Evolutionary conservation across 2,113 vertebrate genomes (phyloP), one percentile per base, ranked within the genome.

Genomic region (Brachionichthys hirsutus): DNA sequence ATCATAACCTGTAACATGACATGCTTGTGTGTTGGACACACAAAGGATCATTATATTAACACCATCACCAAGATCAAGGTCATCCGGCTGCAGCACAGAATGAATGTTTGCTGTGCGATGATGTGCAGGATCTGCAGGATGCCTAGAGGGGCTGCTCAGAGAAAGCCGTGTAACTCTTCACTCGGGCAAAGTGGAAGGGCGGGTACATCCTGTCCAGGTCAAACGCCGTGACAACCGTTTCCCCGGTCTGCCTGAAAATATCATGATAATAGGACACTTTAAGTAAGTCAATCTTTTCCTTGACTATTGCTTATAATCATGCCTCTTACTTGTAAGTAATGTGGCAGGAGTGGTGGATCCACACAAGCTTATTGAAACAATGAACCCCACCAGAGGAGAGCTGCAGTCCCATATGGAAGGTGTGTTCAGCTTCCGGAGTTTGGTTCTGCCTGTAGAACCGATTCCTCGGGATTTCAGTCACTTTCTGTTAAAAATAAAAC

Each of bases 321-420:
- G 9, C 20, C 9, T 76, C 92, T 87, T 82, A 98, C 97, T 89
- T 97, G 90, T 95, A 95, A 30, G 92, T 94, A 74, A 96, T 91
- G 74, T 98, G 95, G 89, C 95, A 98, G 69, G 97, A 98, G 82
- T 99, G 97, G 89, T 99, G 97, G 82, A 97, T 92, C 97, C 97
- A 99, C 59, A 92, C 87, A 42, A 99, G 94, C 80, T 98, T 99
- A 85, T 92, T 97, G 86, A 95, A 97, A 45, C 87, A 91, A 85
- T 98, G 95, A 51, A 92, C 93, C 81, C 95, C 94, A 88, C 93
- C 94, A 75, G 95, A 94, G 91, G 93, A 90, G 80, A 99, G 76
- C 80, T 95, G 94, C 0, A 99, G 90, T 56, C 95, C 97, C 67
- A 99, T 91, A 20, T 98, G 96, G 77, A 99, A 99, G 78, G 84